Conservation (phyloP, 2,888 invertebrate species). For the Choreutis nemorana region DNA sequence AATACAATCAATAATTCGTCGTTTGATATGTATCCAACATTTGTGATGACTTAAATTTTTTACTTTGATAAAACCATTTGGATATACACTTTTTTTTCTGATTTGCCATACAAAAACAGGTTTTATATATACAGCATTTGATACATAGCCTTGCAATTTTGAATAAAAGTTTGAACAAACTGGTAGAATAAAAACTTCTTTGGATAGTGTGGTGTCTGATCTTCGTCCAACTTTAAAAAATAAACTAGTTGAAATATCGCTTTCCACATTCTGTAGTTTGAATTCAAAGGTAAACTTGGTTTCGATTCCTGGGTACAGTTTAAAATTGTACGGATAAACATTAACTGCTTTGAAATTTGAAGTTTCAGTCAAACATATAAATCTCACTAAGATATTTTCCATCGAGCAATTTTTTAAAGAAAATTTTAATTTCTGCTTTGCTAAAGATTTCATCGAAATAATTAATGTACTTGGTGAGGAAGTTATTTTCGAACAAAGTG, state of each 20-base stretch:
- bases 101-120: constrained; percentile 41
- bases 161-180: constrained; percentile 20
- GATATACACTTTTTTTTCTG: constrained; percentile 21
- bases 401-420: constrained; percentile 27
- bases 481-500: too few species aligned
- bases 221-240: constrained; percentile 32
- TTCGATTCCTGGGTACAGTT: constrained; percentile 36
- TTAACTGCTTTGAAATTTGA: constrained; percentile 22
- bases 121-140: constrained; percentile 26
- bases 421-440: constrained; percentile 29
- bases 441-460: constrained; percentile 15
- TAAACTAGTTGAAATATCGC: constrained; percentile 24
- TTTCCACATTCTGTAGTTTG: constrained; percentile 18
- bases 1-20: constrained; percentile 20
- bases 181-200: constrained; percentile 30
- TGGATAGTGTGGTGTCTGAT: constrained; percentile 14
- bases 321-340: constrained; percentile 25
- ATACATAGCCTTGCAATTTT: constrained; percentile 17
- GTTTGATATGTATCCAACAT: constrained; percentile 31
- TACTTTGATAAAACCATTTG: constrained; percentile 23
- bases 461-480: too few species aligned
- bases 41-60: too few species aligned
- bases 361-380: constrained; percentile 25
- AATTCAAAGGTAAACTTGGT: constrained; percentile 26
- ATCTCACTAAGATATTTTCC: constrained; percentile 28